Conservation (phyloP, 2,888 invertebrate genomes). For the Ichneumoninae sp. region DNA sequence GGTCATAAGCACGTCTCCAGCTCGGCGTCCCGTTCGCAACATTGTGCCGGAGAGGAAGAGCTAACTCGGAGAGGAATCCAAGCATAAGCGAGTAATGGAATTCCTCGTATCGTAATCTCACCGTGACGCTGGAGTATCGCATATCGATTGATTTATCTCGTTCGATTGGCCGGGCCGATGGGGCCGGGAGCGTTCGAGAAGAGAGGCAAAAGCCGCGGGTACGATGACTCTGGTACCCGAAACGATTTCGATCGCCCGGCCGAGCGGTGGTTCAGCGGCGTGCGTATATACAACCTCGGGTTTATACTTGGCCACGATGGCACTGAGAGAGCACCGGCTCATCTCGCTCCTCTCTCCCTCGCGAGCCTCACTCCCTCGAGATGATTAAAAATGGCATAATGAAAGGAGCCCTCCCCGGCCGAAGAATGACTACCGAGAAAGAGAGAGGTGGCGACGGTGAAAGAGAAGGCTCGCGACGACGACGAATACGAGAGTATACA, state of each 20-base stretch:
- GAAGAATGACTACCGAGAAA: slow-evolving; percentile 78
- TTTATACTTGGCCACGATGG: slow-evolving; percentile 42
- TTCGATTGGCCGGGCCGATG: slow-evolving; percentile 72
- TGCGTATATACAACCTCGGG: not conserved
- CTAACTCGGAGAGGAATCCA: slow-evolving; percentile 61
- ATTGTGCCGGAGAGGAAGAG: slow-evolving; percentile 54
- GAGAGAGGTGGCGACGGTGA: slow-evolving; percentile 35
- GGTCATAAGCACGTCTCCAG: slow-evolving; percentile 50
- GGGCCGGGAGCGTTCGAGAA: slow-evolving; percentile 24
- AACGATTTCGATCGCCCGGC: slow-evolving; percentile 68
- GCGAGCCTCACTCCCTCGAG: slow-evolving; percentile 65
- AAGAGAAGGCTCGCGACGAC: slow-evolving; percentile 23
- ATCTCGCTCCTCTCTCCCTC: slow-evolving; percentile 57
- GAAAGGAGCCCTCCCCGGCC: slow-evolving; percentile 76
- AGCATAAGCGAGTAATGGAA: slow-evolving; percentile 66
- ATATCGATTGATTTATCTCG: slow-evolving; percentile 82
- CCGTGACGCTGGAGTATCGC: slow-evolving; percentile 76
- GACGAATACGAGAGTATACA: slow-evolving; percentile 39
- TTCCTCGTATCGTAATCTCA: slow-evolving; percentile 68
- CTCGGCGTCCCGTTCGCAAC: slow-evolving; percentile 50
- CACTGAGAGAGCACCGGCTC: slow-evolving; percentile 49
- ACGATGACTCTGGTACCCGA: slow-evolving; percentile 67
- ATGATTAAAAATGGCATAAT: slow-evolving; percentile 83
- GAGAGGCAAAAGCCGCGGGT: slow-evolving; percentile 44
- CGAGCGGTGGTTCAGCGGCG: slow-evolving; percentile 4